Evolutionary conservation across 2,113 vertebrate genomes (phyloP).

Genomic region (Lynx canadensis): DNA sequence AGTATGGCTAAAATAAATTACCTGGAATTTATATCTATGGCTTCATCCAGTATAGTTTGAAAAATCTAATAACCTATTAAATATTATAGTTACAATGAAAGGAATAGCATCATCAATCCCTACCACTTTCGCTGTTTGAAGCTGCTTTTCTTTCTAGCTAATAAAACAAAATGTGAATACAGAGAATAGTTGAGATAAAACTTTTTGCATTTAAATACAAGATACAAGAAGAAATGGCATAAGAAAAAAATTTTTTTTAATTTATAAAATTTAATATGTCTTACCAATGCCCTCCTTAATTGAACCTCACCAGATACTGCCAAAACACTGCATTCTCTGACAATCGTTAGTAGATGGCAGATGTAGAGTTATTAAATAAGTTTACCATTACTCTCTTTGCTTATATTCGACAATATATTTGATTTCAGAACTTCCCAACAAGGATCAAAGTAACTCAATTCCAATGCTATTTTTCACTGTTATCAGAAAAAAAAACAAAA

Average conservation of each 20-base stretch:
- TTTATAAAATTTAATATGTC: neutral
- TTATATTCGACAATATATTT: neutral
- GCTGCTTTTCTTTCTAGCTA: neutral
- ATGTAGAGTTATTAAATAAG: neutral
- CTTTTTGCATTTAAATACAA: neutral
- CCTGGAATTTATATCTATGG: neutral
- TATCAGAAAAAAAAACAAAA: slow-evolving; percentile 42
- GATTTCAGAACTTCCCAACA: neutral
- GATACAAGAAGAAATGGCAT: neutral
- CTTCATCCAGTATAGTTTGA: neutral
- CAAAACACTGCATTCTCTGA: neutral
- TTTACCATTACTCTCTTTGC: neutral
- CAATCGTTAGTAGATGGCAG: neutral
- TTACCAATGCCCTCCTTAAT: neutral
- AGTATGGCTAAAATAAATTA: neutral
- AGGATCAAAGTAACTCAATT: neutral
- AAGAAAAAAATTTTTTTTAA: neutral
- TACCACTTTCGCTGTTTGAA: neutral
- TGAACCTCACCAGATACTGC: neutral
- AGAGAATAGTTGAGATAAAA: neutral
- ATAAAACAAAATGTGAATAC: neutral
- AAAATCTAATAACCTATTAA: neutral
- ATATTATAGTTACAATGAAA: neutral
- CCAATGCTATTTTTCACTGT: neutral
- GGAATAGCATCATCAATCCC: neutral